Base-by-base conservation (phyloP, 37 sponge, comb jelly and placozoan genomes). In the Halisarca cf. caerulea region DNA sequence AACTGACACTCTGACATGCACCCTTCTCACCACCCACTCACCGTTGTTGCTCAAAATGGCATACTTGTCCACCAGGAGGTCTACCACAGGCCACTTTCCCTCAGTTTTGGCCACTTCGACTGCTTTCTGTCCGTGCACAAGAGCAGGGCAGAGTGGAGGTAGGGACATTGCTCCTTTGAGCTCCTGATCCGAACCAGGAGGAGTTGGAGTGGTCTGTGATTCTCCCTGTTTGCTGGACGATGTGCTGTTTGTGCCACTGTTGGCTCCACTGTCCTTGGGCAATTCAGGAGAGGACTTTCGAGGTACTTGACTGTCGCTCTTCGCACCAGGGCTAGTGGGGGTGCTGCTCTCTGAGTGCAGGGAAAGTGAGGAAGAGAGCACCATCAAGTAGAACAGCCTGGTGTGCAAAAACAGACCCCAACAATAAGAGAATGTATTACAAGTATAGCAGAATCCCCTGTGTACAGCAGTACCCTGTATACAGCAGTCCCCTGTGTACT, bases 21-120 rank as follows among this genome's bases (percentile, higher is more conserved):
- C n/a, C n/a, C n/a, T n/a, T n/a, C n/a, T n/a, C n/a, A n/a, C n/a
- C n/a, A n/a, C n/a, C n/a, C n/a, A 27, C 87, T 39, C 38, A 89
- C 93, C 93, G 36, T 38, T 11, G 27, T 69, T 64, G 78, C 85
- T 83, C 8, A 74, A 77, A 2, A 92, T 70, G 21, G 93, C 93
- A 86, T 84, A 95, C 70, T 90, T 90, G 85, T 95, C 96, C 35
- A 86, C 82, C 3, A 30, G 6, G 0, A 81, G 78, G 74, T 90
- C 89, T 57, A 92, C 84, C 21, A 95, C 88, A 47, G 92, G 92
- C 41, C 82, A 92, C 44, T 79, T 85, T 25, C 95, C 92, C 24
- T 87, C 87, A 0, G 77, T 34, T 17, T 74, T 80, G 17, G 95
- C 92, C 0, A 27, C 84, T 33, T 85, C 89, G 1, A 87, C 91